Evolutionary conservation across 2,797 vertebrate genomes (phyloP).

Genomic region (Chromobotia macracanthus): DNA sequence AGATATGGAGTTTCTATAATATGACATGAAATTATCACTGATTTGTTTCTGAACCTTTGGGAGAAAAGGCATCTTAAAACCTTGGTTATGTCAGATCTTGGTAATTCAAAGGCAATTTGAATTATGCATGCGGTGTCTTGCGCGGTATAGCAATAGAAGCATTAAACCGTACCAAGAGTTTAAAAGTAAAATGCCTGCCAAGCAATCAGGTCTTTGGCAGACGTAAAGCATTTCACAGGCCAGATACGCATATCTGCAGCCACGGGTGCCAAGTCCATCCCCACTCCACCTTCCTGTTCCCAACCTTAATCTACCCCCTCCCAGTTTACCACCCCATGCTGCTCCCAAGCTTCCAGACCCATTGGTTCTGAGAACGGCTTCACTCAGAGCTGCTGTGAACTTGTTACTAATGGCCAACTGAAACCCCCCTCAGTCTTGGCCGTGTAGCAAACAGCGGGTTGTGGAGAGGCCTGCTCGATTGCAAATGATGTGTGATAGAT

Average conservation of each 20-base stretch:
- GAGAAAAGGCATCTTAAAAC: background rate
- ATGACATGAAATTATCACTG: background rate
- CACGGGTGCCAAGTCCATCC: constrained; percentile 40
- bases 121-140: constrained; percentile 20
- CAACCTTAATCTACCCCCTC: constrained; percentile 47
- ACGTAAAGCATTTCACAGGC: constrained; percentile 20
- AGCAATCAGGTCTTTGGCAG: constrained; percentile 54
- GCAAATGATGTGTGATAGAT: constrained; percentile 28
- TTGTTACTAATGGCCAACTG: constrained; percentile 46
- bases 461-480: constrained; percentile 11
- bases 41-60: constrained; percentile 10
- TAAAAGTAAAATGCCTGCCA: constrained; percentile 50
- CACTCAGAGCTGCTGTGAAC: constrained; percentile 35
- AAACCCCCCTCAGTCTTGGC: constrained; percentile 23
- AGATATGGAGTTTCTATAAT: background rate
- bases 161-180: constrained; percentile 41
- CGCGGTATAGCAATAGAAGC: constrained; percentile 31
- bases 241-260: constrained; percentile 48
- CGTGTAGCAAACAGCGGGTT: constrained; percentile 9
- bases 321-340: constrained; percentile 11
- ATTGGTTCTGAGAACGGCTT: constrained; percentile 13
- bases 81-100: background rate
- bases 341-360: constrained; percentile 27
- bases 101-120: constrained; percentile 35
- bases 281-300: constrained; percentile 34